Base-by-base conservation (phyloP, 2,797 vertebrate genomes). In the Manis javanica region DNA sequence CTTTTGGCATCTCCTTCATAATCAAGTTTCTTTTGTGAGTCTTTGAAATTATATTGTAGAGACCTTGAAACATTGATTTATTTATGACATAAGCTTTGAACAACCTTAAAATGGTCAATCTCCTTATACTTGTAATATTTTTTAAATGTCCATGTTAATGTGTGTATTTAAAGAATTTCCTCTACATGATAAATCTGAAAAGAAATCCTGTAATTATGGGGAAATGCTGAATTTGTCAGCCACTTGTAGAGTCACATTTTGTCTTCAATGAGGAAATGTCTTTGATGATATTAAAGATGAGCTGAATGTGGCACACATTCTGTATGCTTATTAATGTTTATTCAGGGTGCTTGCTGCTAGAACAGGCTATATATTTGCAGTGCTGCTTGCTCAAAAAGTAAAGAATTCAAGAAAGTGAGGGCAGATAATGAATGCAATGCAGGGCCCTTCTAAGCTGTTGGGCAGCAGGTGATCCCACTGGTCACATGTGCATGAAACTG, bases 11-110 rank as follows among this genome's bases (percentile, higher is more conserved):
- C 24, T 66, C 29, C 37, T 75, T 81, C 29, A 85, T 19, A 68
- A 74, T 66, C 24, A 91, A 39, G 23, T 74, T 74, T 85, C 64
- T 89, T 37, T 37, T 61, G 23, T 37, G 31, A 61, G 29, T 61
- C 55, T 94, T 39, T 81, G n/a, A 84, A 53, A 61, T 61, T 89
- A 86, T 90, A 92, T 61, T 92, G 42, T 74, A 74, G 42, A 90
- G 51, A 74, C 15, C 15, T 79, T 46, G 39, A 81, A 74, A 63
- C 2, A 34, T 66, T 29, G 23, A 8, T 68, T 68, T 72, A 29
- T 18, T 66, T n/a, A 26, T 42, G 64, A 66, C 61, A 46, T 51
- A 75, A 59, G 9, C 5, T 37, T 96, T 89, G 29, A 94, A 42
- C 0, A 42, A 31, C 37, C 72, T 89, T 57, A 85, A 16, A 83